Evolutionary conservation across 2,797 vertebrate species (phyloP).

Genomic region (Silurus lanzhouensis): DNA sequence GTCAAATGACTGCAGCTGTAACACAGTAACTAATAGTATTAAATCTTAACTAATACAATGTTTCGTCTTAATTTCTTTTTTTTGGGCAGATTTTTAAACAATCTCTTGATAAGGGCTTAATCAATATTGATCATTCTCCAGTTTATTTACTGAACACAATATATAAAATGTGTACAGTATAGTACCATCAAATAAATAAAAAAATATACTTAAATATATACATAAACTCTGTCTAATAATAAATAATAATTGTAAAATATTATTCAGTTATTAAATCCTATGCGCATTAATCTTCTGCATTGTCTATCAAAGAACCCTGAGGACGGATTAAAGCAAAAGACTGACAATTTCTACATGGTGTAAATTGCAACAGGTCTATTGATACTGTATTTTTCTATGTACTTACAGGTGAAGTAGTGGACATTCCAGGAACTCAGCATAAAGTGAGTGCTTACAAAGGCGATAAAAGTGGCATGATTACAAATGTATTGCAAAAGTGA

Average conservation of each 20-base stretch:
- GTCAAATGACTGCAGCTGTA: background rate
- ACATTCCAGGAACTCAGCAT: conserved; percentile 74
- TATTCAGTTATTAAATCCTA: too few species aligned
- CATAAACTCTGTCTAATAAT: background rate
- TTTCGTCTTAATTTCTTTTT: background rate
- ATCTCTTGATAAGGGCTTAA: background rate
- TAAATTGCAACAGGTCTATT: background rate
- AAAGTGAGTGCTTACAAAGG: conserved; percentile 67
- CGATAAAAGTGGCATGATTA: background rate
- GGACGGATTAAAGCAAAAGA: background rate
- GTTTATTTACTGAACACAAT: background rate
- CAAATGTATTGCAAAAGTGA: background rate
- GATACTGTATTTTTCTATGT: conserved; percentile 38
- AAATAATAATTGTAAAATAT: too few species aligned
- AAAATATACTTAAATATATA: background rate
- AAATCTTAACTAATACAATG: background rate
- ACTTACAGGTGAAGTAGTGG: conserved; percentile 79
- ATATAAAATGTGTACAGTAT: background rate
- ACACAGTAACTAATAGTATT: background rate
- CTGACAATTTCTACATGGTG: background rate
- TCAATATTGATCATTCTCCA: background rate
- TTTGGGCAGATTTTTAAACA: background rate
- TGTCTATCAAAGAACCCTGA: background rate
- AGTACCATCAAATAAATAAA: background rate
- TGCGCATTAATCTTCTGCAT: background rate